A percentile compares a stretch with the other conserved stretches of the same genome.
phyloP scores from a whole-genome alignment of 2,888 invertebrate species.

The Lasioglossum oenotherae region DNA sequence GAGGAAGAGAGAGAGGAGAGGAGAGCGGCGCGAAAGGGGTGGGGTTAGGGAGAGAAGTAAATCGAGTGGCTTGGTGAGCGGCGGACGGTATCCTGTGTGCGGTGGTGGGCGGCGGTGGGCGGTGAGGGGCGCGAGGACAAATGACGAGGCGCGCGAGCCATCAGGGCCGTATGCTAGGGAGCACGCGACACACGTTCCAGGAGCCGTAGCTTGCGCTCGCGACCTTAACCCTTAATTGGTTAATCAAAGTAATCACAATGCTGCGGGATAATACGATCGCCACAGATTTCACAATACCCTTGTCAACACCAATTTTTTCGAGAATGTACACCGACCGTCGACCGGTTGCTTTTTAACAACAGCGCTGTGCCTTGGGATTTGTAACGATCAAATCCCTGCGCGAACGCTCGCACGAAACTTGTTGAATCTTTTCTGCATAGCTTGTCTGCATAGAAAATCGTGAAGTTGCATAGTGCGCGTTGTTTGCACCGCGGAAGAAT shows the following conservation, averaged over 20 bases:
- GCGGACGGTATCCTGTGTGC: constrained; percentile 35
- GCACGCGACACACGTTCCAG: constrained; percentile 68
- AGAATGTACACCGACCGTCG: not conserved
- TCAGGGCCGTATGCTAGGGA: constrained; percentile 70
- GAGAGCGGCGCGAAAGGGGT: constrained; percentile 31
- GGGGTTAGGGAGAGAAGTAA: constrained; percentile 56
- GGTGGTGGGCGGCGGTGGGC: constrained; percentile 19
- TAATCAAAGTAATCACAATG: constrained; percentile 31
- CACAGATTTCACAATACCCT: not conserved
- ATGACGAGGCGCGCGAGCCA: constrained; percentile 72
- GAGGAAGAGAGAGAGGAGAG: constrained; percentile 54
- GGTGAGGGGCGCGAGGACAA: constrained; percentile 64
- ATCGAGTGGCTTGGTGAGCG: constrained; percentile 55
- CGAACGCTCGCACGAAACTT: not conserved
- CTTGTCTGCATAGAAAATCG: not conserved
- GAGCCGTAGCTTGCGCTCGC: constrained; percentile 28
- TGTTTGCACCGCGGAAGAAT: not conserved
- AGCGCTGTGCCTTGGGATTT: not conserved
- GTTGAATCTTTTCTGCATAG: not conserved
- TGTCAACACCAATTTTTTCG: not conserved
- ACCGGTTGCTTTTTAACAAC: not conserved
- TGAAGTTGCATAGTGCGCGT: not conserved
- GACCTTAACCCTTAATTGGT: constrained; percentile 51
- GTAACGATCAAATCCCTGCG: not conserved
- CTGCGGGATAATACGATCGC: not conserved